Conservation (phyloP, 2,113 vertebrate genomes). For the Halichoerus grypus region DNA sequence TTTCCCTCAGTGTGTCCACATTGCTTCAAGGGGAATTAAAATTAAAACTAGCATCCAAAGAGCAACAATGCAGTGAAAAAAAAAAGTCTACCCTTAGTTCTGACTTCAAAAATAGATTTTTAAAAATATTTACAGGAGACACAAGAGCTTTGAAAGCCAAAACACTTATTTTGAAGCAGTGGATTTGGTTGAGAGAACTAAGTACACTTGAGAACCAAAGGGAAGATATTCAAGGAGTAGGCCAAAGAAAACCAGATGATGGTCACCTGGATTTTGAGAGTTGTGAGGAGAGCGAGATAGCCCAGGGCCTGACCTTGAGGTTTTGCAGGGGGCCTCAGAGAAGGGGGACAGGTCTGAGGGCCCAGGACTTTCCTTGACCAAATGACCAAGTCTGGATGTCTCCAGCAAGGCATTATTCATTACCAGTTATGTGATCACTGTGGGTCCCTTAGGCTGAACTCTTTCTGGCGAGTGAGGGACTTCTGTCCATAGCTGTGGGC, state of each 20-base stretch:
- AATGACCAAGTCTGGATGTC: neutral
- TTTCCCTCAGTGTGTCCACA: neutral
- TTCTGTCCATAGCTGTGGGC: neutral
- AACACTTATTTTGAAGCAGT: slow-evolving; percentile 18
- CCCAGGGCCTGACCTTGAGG: neutral
- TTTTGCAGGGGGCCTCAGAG: neutral
- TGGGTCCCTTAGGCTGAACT: neutral
- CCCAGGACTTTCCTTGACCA: neutral
- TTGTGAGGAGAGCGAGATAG: neutral
- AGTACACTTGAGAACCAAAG: slow-evolving; percentile 11
- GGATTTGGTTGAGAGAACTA: neutral
- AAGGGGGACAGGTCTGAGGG: neutral
- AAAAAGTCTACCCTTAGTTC: neutral
- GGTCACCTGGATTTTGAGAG: neutral
- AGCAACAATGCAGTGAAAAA: neutral
- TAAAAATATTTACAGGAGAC: slow-evolving; percentile 13
- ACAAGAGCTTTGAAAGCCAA: neutral
- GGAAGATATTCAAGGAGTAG: neutral
- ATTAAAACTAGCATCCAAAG: neutral
- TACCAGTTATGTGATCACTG: neutral
- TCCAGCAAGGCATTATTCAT: neutral
- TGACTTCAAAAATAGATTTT: neutral
- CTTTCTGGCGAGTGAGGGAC: neutral
- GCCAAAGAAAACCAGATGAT: neutral
- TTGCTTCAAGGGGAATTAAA: neutral